phyloP scores from a whole-genome alignment of 2,888 invertebrate genomes.

The Hermaeophaga mercurialis region DNA sequence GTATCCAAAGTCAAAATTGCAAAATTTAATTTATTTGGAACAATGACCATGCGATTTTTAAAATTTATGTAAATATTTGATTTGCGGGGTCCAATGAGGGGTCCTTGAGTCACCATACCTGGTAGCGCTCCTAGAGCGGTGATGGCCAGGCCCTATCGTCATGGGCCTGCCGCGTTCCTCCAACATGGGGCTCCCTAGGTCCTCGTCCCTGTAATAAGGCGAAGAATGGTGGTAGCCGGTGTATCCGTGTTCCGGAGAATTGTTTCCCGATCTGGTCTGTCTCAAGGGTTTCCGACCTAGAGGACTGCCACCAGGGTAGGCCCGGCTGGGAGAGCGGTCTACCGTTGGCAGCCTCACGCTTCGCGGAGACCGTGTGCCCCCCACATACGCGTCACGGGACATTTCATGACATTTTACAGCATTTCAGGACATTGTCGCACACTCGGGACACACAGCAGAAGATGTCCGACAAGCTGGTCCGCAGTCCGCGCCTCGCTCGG shows the following conservation, averaged over 20 bases:
- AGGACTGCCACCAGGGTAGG: conserved; percentile 69
- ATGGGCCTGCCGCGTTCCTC: conserved; percentile 71
- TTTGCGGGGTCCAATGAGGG: neutral
- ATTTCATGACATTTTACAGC: conserved; percentile 57
- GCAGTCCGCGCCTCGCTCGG: conserved; percentile 45
- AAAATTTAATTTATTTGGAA: no score
- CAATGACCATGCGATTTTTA: no score
- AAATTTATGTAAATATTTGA: no score
- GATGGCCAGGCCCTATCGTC: conserved; percentile 64
- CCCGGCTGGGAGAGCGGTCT: conserved; percentile 86
- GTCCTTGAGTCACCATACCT: conserved; percentile 36
- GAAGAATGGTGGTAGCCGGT: conserved; percentile 66
- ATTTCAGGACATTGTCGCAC: conserved; percentile 25
- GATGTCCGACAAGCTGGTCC: conserved; percentile 44
- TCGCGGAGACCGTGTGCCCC: conserved; percentile 71
- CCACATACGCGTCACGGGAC: conserved; percentile 68
- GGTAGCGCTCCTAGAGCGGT: conserved; percentile 82
- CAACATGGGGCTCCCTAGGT: conserved; percentile 84
- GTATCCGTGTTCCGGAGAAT: conserved; percentile 63
- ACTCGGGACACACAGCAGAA: conserved; percentile 42
- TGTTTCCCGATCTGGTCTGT: conserved; percentile 64
- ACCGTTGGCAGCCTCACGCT: conserved; percentile 82
- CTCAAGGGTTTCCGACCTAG: conserved; percentile 55
- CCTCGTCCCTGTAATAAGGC: conserved; percentile 79
- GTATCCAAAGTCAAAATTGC: no score